These are phyloP conservation scores for Corvus cornix DNA, from an alignment of 2,113 vertebrate species.

Conservation along the genomic window DNA sequence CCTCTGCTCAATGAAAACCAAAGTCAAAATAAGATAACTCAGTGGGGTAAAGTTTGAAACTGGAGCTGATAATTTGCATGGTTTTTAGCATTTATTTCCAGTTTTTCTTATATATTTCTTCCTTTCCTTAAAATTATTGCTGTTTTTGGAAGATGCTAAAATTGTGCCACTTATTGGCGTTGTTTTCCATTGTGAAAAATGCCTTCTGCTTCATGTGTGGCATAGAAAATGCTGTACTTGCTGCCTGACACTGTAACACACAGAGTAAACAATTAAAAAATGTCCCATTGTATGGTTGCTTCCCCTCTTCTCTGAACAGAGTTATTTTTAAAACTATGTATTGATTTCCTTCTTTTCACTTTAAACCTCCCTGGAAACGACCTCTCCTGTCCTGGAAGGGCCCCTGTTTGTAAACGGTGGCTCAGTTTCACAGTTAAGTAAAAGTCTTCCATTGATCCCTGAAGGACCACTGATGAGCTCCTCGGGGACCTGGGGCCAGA, in stretches of 20 bases:
- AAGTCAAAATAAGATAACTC: not conserved
- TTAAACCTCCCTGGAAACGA: not conserved
- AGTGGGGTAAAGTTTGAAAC: not conserved
- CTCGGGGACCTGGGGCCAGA: not conserved
- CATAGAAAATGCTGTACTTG: not conserved
- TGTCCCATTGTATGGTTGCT: not conserved
- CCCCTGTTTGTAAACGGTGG: not conserved
- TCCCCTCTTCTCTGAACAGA: not conserved
- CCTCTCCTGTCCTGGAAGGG: not conserved
- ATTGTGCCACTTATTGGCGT: not conserved
- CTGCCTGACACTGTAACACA: not conserved
- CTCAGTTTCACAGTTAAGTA: not conserved
- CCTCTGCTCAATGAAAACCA: not conserved
- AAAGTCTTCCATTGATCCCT: constrained; percentile 18
- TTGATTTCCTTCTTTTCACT: constrained; percentile 17
- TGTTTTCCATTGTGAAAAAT: not conserved
- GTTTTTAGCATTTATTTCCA: not conserved
- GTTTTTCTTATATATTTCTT: not conserved
- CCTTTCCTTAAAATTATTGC: not conserved
- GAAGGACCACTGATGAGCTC: constrained; percentile 32
- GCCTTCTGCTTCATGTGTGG: not conserved
- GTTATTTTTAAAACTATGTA: constrained; percentile 12
- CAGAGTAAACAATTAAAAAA: not conserved
- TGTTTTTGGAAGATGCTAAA: not conserved
- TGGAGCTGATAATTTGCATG: not conserved